Conservation (phyloP, 92 coral and sea anemone species). For the Hydrozoanthus gracilis region DNA sequence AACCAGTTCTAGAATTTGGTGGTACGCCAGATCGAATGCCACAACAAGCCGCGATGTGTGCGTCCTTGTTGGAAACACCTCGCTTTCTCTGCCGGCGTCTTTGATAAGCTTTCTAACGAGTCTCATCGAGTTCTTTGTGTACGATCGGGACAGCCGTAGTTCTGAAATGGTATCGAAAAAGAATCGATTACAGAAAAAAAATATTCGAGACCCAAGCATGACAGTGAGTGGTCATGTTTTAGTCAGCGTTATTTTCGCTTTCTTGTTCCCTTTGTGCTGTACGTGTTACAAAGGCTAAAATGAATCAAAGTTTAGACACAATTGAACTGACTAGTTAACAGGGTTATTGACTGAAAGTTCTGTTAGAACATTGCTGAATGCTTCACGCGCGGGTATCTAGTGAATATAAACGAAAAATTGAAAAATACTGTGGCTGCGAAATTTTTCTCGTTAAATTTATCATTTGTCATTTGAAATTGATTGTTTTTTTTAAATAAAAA, state of each 20-base stretch:
- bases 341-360: neutral
- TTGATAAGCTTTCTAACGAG: neutral
- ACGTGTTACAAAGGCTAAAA: neutral
- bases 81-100: slow-evolving; percentile 13
- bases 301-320: neutral
- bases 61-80: slow-evolving; percentile 8
- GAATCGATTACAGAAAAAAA: neutral
- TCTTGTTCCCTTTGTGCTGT: neutral
- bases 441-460: neutral
- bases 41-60: slow-evolving; percentile 1
- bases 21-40: slow-evolving; percentile 5
- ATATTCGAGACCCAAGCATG: neutral
- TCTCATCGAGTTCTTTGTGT: slow-evolving; percentile 3
- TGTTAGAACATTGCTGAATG: neutral
- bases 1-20: slow-evolving; percentile 7
- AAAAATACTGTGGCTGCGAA: neutral
- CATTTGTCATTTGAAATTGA: neutral
- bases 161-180: neutral
- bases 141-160: neutral
- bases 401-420: neutral
- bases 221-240: neutral
- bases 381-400: neutral
- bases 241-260: neutral
- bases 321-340: neutral
- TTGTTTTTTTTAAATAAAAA: neutral